These are phyloP conservation scores for Xyliphius kryptos DNA, from an alignment of 2,113 vertebrate species.

Conservation along the genomic window DNA sequence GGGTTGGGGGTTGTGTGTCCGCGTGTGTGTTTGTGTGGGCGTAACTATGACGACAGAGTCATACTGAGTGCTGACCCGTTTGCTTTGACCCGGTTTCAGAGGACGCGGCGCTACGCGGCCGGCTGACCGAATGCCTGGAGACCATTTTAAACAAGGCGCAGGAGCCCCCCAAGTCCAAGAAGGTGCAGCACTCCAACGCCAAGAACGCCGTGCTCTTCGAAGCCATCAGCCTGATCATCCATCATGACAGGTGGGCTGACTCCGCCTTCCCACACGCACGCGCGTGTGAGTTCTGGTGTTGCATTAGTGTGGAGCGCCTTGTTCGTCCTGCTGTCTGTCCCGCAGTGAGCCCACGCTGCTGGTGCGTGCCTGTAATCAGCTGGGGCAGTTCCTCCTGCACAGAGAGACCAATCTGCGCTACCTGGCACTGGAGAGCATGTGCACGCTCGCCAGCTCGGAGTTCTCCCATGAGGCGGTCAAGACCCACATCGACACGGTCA, in stretches of 20 bases:
- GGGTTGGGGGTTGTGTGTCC: too few relatives aligned
- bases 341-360: conserved; percentile 72
- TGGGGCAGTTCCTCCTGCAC: conserved; percentile 78
- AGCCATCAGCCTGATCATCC: conserved; percentile 89
- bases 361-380: conserved; percentile 73
- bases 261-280: not conserved
- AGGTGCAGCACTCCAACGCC: conserved; percentile 90
- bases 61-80: too few relatives aligned
- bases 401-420: conserved; percentile 77
- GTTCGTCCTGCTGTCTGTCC: not conserved
- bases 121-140: conserved; percentile 85
- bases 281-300: too few relatives aligned
- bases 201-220: conserved; percentile 90
- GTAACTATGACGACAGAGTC: too few relatives aligned
- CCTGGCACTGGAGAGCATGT: too few relatives aligned
- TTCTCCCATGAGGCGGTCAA: too few relatives aligned
- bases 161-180: too few relatives aligned
- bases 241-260: conserved; percentile 71
- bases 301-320: not conserved
- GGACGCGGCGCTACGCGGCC: conserved; percentile 82
- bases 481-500: too few relatives aligned
- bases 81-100: conserved; percentile 49
- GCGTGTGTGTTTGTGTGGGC: too few relatives aligned
- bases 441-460: too few relatives aligned
- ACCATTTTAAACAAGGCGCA: conserved; percentile 90